These are phyloP conservation scores for Puntigrus tetrazona DNA, from an alignment of 2,113 vertebrate genomes.

Conservation along the genomic window DNA sequence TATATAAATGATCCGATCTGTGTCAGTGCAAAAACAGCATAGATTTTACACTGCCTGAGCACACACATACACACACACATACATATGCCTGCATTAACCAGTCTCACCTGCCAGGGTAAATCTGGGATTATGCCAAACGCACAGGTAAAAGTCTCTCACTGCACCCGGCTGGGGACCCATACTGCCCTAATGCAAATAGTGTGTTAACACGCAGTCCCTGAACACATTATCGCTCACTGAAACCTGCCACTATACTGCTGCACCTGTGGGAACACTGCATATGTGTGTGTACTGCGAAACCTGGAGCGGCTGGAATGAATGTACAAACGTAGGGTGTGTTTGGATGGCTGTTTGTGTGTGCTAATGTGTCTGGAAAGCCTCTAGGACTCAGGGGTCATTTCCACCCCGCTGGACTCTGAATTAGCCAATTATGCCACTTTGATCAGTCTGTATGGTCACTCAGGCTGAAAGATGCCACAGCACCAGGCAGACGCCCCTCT, in stretches of 20 bases:
- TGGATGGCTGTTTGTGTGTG: conserved; percentile 44
- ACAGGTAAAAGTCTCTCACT: conserved; percentile 51
- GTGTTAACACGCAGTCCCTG: conserved; percentile 57
- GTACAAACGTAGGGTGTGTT: conserved; percentile 17
- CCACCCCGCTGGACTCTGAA: conserved; percentile 48
- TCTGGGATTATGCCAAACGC: conserved; percentile 65
- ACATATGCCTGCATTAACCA: conserved; percentile 29
- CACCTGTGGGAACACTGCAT: conserved; percentile 54
- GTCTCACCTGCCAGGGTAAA: conserved; percentile 64
- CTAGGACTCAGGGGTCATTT: conserved; percentile 48
- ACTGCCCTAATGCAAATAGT: conserved; percentile 62
- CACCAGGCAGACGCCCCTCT: conserved; percentile 20
- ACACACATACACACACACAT: conserved; percentile 31
- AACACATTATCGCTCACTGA: conserved; percentile 49
- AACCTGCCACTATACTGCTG: conserved; percentile 50
- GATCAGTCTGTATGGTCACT: conserved; percentile 47
- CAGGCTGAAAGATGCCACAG: conserved; percentile 49
- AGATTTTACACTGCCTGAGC: background rate
- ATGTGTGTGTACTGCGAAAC: background rate
- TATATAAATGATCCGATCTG: background rate
- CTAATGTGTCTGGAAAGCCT: conserved; percentile 44
- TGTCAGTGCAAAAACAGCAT: background rate
- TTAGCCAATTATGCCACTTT: conserved; percentile 52
- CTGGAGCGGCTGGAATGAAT: conserved; percentile 18
- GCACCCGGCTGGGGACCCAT: conserved; percentile 65